These are phyloP conservation scores for Mycteria americana DNA, from an alignment of 2,797 vertebrate species.

Conservation along the genomic window DNA sequence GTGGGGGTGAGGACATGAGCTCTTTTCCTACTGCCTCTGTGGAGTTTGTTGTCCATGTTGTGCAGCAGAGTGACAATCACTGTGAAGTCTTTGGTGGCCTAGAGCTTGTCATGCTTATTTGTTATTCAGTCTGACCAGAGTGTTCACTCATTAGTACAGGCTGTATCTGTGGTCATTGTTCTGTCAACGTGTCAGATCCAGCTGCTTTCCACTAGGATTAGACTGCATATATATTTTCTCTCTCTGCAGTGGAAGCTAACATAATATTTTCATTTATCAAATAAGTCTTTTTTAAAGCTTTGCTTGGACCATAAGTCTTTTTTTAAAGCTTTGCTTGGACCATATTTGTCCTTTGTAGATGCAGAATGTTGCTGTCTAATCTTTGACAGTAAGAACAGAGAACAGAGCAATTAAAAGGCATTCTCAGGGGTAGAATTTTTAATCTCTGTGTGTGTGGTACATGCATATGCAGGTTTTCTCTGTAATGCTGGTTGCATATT, in stretches of 20 bases:
- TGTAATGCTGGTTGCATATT: background rate
- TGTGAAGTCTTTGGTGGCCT: background rate
- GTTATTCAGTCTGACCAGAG: background rate
- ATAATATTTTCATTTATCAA: background rate
- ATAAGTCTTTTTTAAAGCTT: background rate
- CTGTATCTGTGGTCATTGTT: background rate
- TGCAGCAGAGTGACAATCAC: background rate
- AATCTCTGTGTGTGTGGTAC: background rate
- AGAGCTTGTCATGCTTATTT: background rate
- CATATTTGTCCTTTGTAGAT: background rate
- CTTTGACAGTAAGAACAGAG: background rate
- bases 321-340: background rate
- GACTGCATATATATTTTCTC: background rate
- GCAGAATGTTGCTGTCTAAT: background rate
- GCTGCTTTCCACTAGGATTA: background rate
- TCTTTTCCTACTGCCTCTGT: background rate
- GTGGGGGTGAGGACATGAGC: background rate
- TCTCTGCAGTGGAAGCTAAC: background rate
- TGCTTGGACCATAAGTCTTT: background rate
- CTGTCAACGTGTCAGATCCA: background rate
- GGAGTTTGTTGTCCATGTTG: background rate
- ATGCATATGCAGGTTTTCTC: background rate
- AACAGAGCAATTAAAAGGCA: background rate
- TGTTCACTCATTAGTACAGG: background rate
- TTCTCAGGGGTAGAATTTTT: background rate